Conservation (phyloP, 2,113 vertebrate genomes). For the Typhlomys cinereus region DNA sequence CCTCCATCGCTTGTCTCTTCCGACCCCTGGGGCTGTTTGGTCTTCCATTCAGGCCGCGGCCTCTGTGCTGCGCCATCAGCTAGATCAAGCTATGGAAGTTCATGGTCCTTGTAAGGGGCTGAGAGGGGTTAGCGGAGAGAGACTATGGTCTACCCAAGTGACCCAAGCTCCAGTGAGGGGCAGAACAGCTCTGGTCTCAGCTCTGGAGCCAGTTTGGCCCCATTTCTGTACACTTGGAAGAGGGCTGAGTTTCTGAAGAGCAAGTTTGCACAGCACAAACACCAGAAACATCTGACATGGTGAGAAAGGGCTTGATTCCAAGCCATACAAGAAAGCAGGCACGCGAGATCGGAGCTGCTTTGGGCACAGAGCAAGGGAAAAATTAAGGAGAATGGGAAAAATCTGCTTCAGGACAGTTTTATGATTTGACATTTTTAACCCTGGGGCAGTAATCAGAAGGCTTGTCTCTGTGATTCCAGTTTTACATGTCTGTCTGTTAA, state of each 20-base stretch:
- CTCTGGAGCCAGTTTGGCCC: neutral
- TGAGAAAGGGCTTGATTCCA: slow-evolving; percentile 16
- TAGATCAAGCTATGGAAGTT: neutral
- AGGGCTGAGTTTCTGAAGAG: neutral
- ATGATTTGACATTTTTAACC: slow-evolving; percentile 37
- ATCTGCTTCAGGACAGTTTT: neutral
- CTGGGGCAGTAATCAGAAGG: neutral
- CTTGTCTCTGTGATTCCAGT: slow-evolving; percentile 21
- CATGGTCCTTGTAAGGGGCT: neutral
- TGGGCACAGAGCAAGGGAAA: neutral
- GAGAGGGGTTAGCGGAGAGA: neutral
- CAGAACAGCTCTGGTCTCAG: neutral
- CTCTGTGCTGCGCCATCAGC: neutral
- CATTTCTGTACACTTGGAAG: neutral
- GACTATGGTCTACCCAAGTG: too few relatives aligned
- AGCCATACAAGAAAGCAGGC: neutral
- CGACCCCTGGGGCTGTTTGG: neutral
- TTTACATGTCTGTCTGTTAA: neutral
- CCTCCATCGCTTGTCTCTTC: neutral
- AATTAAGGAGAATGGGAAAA: neutral
- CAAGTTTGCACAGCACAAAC: slow-evolving; percentile 6
- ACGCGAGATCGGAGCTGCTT: neutral
- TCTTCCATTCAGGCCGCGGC: neutral
- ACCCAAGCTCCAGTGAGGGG: neutral
- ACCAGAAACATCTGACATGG: neutral